Evolutionary conservation across 2,113 vertebrate species (phyloP), one percentile per base, ranked within the genome.

Genomic region (Gallinago media): DNA sequence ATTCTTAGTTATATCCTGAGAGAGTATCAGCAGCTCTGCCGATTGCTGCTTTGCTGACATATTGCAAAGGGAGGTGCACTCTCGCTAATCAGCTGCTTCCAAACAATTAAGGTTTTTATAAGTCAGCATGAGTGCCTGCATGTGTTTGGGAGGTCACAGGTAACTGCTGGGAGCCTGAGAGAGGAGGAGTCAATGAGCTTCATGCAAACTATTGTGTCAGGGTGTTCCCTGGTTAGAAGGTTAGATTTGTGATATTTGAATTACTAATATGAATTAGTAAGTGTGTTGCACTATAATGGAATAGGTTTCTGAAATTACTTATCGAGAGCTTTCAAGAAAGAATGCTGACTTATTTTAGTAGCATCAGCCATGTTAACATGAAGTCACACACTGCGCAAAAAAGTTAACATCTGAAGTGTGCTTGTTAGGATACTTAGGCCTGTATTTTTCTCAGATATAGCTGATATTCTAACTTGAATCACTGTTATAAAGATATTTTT

Each of bases 81-180:
- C 38, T 72, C 22, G 76, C 63, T 91, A 78, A 85, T 93, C 78
- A 52, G 44, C 49, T 85, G 18, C 63, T 95, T 67, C 90, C 75
- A 95, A 95, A 59, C 74, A 74, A 85, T 90, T 92, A 68, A 58
- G n/a, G 25, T 22, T 62, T 95, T 90, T 44, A 8, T 56, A 56
- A 67, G 42, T 62, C 65, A 62, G 25, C 26, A 8, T 56, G 58
- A 31, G 31, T 47, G 22, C 84, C 55, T 79, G 88, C 77, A 49
- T 65, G 49, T 81, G 38, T 72, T 87, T 72, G 44, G n/a, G 59
- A 73, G 54, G 70, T 81, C 87, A 42, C 52, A 44, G 52, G 62
- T 70, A 54, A 11, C 67, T 68, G 62, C 58, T 76, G 44, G n/a
- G 85, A 72, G 40, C 49, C 71, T 90, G 85, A 94, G 78, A 83